These are phyloP conservation scores for Xanthia togata DNA, from an alignment of 2,888 invertebrate species.

Conservation along the genomic window DNA sequence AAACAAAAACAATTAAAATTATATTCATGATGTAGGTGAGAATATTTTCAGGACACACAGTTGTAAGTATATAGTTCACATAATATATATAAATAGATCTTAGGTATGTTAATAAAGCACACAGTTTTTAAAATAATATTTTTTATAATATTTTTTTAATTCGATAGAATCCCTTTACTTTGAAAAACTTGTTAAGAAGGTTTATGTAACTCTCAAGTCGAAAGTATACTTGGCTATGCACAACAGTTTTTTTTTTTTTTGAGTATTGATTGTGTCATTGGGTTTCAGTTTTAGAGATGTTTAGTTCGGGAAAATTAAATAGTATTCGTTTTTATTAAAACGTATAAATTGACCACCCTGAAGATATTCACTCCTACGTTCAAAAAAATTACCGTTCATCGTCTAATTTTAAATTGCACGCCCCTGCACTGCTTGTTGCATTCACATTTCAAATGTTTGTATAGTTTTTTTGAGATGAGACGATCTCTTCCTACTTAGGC, in stretches of 20 bases:
- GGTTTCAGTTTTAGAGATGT: neutral
- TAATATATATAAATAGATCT: neutral
- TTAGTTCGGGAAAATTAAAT: neutral
- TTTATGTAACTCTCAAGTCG: too few species aligned
- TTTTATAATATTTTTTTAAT: too few species aligned
- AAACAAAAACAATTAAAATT: neutral
- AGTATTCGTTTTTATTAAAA: neutral
- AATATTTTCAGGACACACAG: slow-evolving; percentile 4
- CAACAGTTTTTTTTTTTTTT: too few species aligned
- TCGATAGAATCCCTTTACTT: neutral
- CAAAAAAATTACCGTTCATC: neutral
- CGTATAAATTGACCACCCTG: neutral
- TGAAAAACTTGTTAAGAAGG: neutral
- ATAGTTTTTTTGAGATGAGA: neutral
- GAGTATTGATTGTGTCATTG: too few species aligned
- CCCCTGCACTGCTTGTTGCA: neutral
- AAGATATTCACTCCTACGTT: neutral
- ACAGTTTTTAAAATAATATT: neutral
- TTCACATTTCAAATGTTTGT: neutral
- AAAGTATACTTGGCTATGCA: neutral
- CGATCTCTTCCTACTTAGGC: neutral
- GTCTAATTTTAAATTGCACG: neutral
- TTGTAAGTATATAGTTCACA: neutral
- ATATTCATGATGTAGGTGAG: slow-evolving; percentile 1
- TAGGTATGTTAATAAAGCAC: neutral